Percentiles rank a stretch among this genome's conserved stretches.
Conservation (phyloP, 2,113 vertebrate genomes). For the Lepisosteus oculatus region DNA sequence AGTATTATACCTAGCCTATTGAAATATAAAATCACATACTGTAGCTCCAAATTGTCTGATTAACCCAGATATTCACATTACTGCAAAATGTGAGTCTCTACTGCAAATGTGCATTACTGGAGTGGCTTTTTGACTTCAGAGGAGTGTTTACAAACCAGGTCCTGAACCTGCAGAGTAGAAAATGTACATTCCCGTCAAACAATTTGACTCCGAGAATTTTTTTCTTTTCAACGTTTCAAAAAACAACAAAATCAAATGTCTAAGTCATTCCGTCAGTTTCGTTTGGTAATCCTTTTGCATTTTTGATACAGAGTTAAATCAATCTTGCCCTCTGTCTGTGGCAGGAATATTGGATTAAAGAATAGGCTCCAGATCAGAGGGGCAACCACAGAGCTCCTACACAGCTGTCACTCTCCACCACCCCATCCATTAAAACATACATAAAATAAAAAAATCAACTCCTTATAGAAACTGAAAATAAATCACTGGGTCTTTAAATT, state of each 20-base stretch:
- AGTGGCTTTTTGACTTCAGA: background rate
- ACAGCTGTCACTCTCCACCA: constrained; percentile 1
- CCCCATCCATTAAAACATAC: background rate
- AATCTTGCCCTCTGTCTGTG: background rate
- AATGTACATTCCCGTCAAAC: background rate
- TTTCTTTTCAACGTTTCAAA: background rate
- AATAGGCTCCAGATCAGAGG: background rate
- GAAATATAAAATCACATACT: too few relatives aligned
- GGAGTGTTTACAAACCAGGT: constrained; percentile 8
- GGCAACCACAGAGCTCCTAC: background rate
- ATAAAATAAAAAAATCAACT: background rate
- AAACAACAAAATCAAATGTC: too few relatives aligned
- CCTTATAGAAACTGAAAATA: background rate
- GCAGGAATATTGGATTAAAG: constrained; percentile 11
- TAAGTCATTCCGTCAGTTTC: too few relatives aligned
- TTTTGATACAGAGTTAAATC: too few relatives aligned
- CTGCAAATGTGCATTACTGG: too few relatives aligned
- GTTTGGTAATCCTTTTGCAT: too few relatives aligned
- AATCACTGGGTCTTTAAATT: background rate
- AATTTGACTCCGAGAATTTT: background rate
- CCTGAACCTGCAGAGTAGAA: background rate
- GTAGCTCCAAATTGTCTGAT: background rate
- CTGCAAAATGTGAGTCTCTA: background rate
- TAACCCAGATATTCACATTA: background rate
- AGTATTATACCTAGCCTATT: too few relatives aligned